phyloP scores from a whole-genome alignment of 2,113 vertebrate genomes.

The Neodontobutis hainanensis region DNA sequence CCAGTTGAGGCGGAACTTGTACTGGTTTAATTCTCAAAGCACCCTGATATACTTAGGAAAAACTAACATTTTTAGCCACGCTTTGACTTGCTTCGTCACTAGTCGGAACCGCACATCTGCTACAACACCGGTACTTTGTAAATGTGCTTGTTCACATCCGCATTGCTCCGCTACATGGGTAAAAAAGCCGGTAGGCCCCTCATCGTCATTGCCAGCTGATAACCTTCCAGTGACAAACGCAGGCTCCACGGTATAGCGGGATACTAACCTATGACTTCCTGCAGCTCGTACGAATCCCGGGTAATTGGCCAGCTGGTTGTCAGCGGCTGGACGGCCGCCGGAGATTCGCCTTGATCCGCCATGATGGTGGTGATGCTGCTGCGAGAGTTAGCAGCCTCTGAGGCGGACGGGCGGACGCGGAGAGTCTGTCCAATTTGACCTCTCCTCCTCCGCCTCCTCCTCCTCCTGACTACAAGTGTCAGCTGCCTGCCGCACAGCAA shows the following conservation, averaged over 20 bases:
- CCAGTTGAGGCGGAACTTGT: not conserved
- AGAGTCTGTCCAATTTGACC: constrained; percentile 50
- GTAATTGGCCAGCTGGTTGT: constrained; percentile 90
- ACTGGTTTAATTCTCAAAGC: no score
- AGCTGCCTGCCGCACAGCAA: constrained; percentile 64
- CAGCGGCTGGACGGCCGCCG: constrained; percentile 79
- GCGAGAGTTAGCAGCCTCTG: constrained; percentile 77
- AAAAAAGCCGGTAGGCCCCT: constrained; percentile 85
- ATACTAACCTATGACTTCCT: constrained; percentile 97
- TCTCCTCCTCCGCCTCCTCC: constrained; percentile 38
- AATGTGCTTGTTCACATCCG: constrained; percentile 73
- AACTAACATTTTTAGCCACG: no score
- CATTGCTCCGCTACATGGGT: constrained; percentile 66
- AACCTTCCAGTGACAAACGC: constrained; percentile 17
- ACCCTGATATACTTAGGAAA: no score
- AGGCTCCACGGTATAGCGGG: not conserved
- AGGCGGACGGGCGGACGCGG: constrained; percentile 44
- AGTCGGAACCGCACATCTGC: not conserved
- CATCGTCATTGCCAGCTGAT: constrained; percentile 53
- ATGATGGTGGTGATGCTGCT: constrained; percentile 80
- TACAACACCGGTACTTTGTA: constrained; percentile 15
- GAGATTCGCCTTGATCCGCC: constrained; percentile 91
- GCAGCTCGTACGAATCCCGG: constrained; percentile 94
- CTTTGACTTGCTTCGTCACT: not conserved
- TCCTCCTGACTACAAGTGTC: constrained; percentile 53